phyloP scores from a whole-genome alignment of 2,888 invertebrate species.

The Octonoba sinensis region DNA sequence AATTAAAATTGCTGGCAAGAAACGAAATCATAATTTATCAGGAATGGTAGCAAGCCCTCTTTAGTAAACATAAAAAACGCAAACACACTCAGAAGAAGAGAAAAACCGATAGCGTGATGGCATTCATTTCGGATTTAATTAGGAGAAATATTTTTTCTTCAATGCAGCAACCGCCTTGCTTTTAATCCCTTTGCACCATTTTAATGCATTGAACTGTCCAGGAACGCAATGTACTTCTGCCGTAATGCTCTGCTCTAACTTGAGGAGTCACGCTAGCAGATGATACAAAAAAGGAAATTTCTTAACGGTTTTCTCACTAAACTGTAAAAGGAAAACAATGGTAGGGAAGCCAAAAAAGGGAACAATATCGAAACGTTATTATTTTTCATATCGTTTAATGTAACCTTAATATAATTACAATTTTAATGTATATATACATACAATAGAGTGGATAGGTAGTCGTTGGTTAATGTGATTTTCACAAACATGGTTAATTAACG shows the following conservation, averaged over 20 bases:
- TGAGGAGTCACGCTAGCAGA: conserved; percentile 39
- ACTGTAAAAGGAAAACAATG: background rate
- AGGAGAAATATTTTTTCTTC: conserved; percentile 30
- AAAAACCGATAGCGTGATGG: conserved; percentile 43
- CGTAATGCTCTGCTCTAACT: conserved; percentile 41
- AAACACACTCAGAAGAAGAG: conserved; percentile 6
- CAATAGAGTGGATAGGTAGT: too few species aligned
- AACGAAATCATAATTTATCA: too few species aligned
- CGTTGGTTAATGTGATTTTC: too few species aligned
- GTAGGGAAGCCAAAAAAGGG: too few species aligned
- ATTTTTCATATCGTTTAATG: too few species aligned
- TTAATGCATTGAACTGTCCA: conserved; percentile 41
- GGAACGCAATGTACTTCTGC: conserved; percentile 50
- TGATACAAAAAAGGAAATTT: conserved; percentile 19
- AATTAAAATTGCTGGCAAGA: too few species aligned
- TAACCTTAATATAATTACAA: too few species aligned
- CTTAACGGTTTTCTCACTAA: background rate
- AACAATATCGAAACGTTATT: too few species aligned
- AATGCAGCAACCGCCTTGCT: conserved; percentile 1
- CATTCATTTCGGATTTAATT: conserved; percentile 57
- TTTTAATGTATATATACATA: too few species aligned
- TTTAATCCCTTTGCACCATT: conserved; percentile 30
- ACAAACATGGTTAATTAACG: too few species aligned
- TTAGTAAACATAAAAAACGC: conserved; percentile 36
- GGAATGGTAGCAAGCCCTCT: background rate